Percentiles rank a stretch among this genome's conserved stretches.
Conservation (phyloP, 2,113 vertebrate genomes). For the Solea senegalensis region DNA sequence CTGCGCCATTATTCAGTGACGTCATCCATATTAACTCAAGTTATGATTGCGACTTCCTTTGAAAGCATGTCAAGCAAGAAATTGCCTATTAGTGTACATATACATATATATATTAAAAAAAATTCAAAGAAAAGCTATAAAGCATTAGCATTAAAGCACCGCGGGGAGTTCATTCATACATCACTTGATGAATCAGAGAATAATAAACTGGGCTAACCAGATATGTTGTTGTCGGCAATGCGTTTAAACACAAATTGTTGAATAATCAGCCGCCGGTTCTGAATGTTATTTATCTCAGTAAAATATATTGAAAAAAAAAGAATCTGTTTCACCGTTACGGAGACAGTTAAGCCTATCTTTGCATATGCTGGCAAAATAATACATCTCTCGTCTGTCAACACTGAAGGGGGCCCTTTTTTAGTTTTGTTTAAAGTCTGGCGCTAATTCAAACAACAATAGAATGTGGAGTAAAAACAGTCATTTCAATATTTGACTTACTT, state of each 20-base stretch:
- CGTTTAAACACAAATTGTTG: not conserved
- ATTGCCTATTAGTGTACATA: constrained; percentile 31
- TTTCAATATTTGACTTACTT: too few relatives aligned
- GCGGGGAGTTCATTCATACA: constrained; percentile 10
- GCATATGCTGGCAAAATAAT: too few relatives aligned
- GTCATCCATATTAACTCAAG: constrained; percentile 44
- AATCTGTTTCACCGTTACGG: not conserved
- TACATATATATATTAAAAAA: too few relatives aligned
- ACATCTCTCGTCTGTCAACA: too few relatives aligned
- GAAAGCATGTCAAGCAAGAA: constrained; percentile 53
- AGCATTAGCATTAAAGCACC: constrained; percentile 33
- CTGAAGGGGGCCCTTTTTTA: too few relatives aligned
- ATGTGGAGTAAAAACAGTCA: too few relatives aligned
- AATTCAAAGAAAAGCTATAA: constrained; percentile 51
- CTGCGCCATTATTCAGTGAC: constrained; percentile 35
- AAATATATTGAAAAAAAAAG: too few relatives aligned
- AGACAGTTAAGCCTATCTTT: not conserved
- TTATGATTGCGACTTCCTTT: constrained; percentile 54
- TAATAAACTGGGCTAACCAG: constrained; percentile 3
- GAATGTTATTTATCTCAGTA: too few relatives aligned
- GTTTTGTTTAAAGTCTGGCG: too few relatives aligned
- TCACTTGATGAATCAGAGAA: constrained; percentile 40
- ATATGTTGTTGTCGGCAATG: constrained; percentile 9
- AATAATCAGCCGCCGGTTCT: not conserved
- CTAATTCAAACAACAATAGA: too few relatives aligned